Conservation (phyloP, 2,888 invertebrate genomes). For the Tipula helvola region DNA sequence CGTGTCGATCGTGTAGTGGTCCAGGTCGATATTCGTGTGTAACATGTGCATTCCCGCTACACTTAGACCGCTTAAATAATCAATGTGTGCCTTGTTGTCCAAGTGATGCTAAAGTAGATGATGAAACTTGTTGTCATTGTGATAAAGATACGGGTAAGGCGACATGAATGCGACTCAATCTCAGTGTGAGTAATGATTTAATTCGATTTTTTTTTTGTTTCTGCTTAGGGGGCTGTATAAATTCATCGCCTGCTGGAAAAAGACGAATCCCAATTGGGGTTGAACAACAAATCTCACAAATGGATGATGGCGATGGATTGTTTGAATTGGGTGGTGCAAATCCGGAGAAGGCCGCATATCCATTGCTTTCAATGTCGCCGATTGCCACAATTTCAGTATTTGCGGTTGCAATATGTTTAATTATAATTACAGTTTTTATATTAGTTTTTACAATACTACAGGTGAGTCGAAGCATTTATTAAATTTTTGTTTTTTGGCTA, state of each 20-base stretch:
- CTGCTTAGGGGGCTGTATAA: slow-evolving; percentile 53
- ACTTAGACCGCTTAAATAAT: slow-evolving; percentile 57
- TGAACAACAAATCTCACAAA: slow-evolving; percentile 26
- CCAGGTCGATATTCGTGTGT: slow-evolving; percentile 56
- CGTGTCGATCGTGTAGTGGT: slow-evolving; percentile 55
- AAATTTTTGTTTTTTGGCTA: background rate
- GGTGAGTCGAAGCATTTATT: slow-evolving; percentile 36
- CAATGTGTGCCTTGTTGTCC: slow-evolving; percentile 65
- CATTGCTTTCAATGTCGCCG: slow-evolving; percentile 28
- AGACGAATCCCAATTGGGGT: slow-evolving; percentile 52
- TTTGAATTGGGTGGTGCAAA: background rate
- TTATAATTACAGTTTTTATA: slow-evolving; percentile 55
- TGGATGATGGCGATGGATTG: slow-evolving; percentile 14
- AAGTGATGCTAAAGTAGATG: slow-evolving; percentile 35
- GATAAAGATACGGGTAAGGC: slow-evolving; percentile 51
- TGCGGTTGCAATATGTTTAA: slow-evolving; percentile 53
- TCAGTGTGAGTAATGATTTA: background rate
- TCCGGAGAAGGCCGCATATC: slow-evolving; percentile 10
- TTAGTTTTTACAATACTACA: slow-evolving; percentile 59
- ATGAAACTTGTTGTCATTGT: slow-evolving; percentile 55
- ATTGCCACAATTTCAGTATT: slow-evolving; percentile 53
- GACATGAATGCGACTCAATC: background rate
- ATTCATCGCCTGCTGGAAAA: slow-evolving; percentile 60
- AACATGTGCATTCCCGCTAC: slow-evolving; percentile 50
- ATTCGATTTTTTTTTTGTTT: background rate